A percentile compares a stretch with the other conserved stretches of the same genome.
Evolutionary conservation across 1,140 invertebrate species (phyloP).

Genomic region (Copidosoma floridanum): DNA sequence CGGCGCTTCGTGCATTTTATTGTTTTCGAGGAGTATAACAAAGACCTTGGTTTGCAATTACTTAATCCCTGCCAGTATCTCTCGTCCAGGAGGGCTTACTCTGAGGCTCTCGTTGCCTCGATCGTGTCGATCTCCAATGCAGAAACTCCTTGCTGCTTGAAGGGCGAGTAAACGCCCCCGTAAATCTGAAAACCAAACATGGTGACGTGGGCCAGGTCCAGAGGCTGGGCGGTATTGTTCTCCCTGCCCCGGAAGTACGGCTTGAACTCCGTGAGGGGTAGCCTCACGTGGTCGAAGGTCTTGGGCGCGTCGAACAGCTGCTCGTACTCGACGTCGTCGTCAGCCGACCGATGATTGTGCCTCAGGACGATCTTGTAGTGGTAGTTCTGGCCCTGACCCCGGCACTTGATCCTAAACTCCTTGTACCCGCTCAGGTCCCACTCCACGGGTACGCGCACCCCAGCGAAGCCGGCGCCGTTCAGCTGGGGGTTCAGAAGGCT

Average conservation of each 20-base stretch:
- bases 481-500: slow-evolving; percentile 67
- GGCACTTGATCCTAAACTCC: slow-evolving; percentile 58
- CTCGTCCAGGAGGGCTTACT: too few species aligned
- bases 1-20: too few species aligned
- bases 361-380: slow-evolving; percentile 64
- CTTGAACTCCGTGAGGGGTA: slow-evolving; percentile 63
- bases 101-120: too few species aligned
- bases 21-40: too few species aligned
- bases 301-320: slow-evolving; percentile 57
- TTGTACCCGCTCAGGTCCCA: slow-evolving; percentile 56
- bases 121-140: slow-evolving; percentile 65
- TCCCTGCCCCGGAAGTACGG: slow-evolving; percentile 64
- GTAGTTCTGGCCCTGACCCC: slow-evolving; percentile 60
- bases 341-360: slow-evolving; percentile 59
- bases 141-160: slow-evolving; percentile 67
- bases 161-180: slow-evolving; percentile 66
- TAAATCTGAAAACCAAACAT: slow-evolving; percentile 67
- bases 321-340: slow-evolving; percentile 64
- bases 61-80: too few species aligned
- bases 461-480: slow-evolving; percentile 71
- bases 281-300: slow-evolving; percentile 55
- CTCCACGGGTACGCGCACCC: slow-evolving; percentile 54
- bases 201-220: slow-evolving; percentile 63
- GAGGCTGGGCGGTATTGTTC: slow-evolving; percentile 57
- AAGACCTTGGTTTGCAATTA: too few species aligned